Percentiles rank a stretch among this genome's conserved stretches.
Evolutionary conservation across 2,888 invertebrate genomes (phyloP).

Genomic region (Hedya salicella): DNA sequence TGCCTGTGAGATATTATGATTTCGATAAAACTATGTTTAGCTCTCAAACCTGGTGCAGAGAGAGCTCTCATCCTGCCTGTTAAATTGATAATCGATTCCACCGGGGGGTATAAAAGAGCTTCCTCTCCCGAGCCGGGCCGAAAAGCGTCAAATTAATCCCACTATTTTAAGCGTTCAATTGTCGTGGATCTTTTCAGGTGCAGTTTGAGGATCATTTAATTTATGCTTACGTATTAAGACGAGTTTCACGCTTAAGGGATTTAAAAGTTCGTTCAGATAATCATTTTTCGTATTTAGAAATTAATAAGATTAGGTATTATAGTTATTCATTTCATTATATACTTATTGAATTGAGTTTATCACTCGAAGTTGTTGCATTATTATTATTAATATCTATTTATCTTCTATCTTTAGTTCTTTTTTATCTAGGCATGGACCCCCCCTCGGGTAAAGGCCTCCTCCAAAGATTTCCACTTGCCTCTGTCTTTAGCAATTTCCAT

Average conservation of each 20-base stretch:
- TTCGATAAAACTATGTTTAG: neutral
- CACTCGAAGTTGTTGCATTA: too few relatives aligned
- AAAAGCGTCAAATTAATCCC: slow-evolving; percentile 50
- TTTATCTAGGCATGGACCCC: too few relatives aligned
- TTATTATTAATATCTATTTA: too few relatives aligned
- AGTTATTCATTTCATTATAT: too few relatives aligned
- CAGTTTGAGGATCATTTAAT: slow-evolving; percentile 17
- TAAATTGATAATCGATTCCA: slow-evolving; percentile 62
- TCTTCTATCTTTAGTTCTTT: too few relatives aligned
- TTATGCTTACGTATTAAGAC: slow-evolving; percentile 3
- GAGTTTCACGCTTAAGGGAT: neutral
- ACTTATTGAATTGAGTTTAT: too few relatives aligned
- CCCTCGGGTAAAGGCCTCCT: too few relatives aligned
- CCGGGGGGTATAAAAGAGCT: slow-evolving; percentile 52
- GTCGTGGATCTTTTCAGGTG: slow-evolving; percentile 22
- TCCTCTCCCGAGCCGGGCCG: slow-evolving; percentile 48
- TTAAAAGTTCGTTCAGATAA: too few relatives aligned
- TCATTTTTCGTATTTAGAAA: too few relatives aligned
- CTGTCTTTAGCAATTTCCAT: too few relatives aligned
- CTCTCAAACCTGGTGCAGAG: slow-evolving; percentile 26
- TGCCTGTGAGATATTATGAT: neutral
- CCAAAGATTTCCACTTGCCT: too few relatives aligned
- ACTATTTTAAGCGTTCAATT: slow-evolving; percentile 34
- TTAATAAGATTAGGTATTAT: too few relatives aligned
- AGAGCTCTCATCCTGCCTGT: slow-evolving; percentile 54